Evolutionary conservation across 2,888 invertebrate genomes (phyloP), one percentile per base, ranked within the genome.

Genomic region (Acleris laterana): DNA sequence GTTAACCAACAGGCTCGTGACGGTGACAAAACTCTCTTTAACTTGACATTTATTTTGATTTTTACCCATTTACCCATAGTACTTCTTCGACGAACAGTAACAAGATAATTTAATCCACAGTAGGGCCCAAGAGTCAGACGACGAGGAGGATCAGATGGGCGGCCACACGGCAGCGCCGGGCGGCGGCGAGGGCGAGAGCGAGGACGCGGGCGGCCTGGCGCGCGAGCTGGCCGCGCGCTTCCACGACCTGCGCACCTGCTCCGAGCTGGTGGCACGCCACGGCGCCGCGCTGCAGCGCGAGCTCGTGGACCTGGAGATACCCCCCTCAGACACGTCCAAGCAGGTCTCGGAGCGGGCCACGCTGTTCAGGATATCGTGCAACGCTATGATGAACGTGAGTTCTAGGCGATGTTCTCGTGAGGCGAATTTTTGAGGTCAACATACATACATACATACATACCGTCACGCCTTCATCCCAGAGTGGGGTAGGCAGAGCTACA

Each of bases 321-420:
- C 95, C 20, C 95, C 95, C 53, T 94, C 96, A 13, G 95, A 95
- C 69, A 96, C 96, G 80, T 95, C 97, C 62, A 98, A 98, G 88
- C 96, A 97, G 75, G 96, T 98, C 66, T 97, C 97, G 68, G 99
- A 99, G 87, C 94, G 98, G 69, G 98, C 98, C 5, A 98, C 98
- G 16, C 94, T 99, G n/a, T 99, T 99, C 90, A 95, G 98, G 77
- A 98, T 99, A 85, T 97, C 99, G 20, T 98, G 98, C 71, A 98
- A 96, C 89, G 98, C 98, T 62, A 99, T 99, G 98, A 97, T 99
- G 80, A 98, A 97, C 91, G 99, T 93, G 70, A 89, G 25, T 25
- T n/a, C n/a, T n/a, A n/a, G n/a, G n/a, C 20, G 25, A 25, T 5
- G 25, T 3, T 25, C 5, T 25, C 25, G 25, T 25, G 25, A 25